Base-by-base conservation (phyloP, 2,113 vertebrate genomes). In the Cebidichthys violaceus region DNA sequence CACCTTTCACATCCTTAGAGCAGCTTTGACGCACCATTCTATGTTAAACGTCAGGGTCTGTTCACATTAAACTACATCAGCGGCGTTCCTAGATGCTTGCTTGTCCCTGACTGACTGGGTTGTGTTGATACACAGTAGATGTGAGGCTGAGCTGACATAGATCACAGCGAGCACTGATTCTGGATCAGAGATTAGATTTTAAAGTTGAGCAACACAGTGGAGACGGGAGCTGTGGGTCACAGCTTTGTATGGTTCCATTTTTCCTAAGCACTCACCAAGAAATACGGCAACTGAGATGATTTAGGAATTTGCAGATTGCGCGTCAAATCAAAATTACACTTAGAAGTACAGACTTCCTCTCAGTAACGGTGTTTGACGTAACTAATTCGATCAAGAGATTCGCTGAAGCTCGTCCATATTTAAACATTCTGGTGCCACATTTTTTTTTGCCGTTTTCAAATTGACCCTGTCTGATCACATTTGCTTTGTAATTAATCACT, bases 401-500 rank as follows among this genome's bases (percentile, higher is more conserved):
- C 37, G 62, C 57, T 70, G 43, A 70, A 83, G 70, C 82, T 81
- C 9, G n/a, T 81, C 60, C 75, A 76, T 76, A 84, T 92, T 79
- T 81, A 88, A 90, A 84, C 50, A 76, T 86, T 75, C 43, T 27
- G 31, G 24, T 81, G 64, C 61, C 39, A 79, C 52, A 72, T 84
- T 82, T 70, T 85, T 84, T 82, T 70, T 85, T 64, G n/a, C 81
- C 55, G 75, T 85, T 87, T 81, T 89, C 61, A 89, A 80, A 88
- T 90, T 82, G 50, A 67, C 60, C 59, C 67, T 87, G 89, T 90
- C 89, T 87, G 65, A 88, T 92, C 69, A 79, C 74, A 92, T 95
- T 93, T 92, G 81, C 82, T 81, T 88, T 82, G 79, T 88, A 89
- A 92, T 94, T 90, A 92, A 92, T 94, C 92, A 88, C 81, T 76